Evolutionary conservation across 64 coral and sea anemone species (phyloP), one percentile per base, ranked within the genome.

Genomic region (Montipora foliosa): DNA sequence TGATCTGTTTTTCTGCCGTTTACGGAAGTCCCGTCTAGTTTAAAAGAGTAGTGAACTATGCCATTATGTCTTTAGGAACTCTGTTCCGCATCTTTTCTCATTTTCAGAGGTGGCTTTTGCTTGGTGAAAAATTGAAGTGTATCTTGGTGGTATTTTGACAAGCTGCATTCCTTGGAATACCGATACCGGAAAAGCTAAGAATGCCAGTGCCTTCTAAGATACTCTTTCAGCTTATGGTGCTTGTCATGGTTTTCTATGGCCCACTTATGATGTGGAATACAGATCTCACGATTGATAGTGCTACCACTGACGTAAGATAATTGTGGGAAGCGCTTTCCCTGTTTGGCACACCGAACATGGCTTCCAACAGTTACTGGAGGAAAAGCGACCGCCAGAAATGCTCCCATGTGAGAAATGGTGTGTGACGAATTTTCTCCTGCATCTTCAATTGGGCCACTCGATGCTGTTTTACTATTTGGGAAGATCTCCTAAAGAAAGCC

Each of bases 111-210:
- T 2, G 59, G 59, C 14, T 8, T 61, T 61, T 61, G 8, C 14
- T 61, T 15, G 59, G 59, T 10, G 59, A 60, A 83, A 45, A 88
- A 75, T 51, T 22, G 37, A 20, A 89, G 72, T 5, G 87, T 74
- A 53, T 78, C 72, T 46, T 89, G 71, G 78, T 91, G 89, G 78
- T 60, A 91, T 11, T 91, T 81, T 5, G 89, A 91, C 9, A 20
- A 25, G 67, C 60, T 53, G 47, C 55, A 78, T 47, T 91, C 89
- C 46, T 91, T 16, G 5, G 29, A 61, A 61, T 61, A 6, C 58
- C 60, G 8, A 91, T 11, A 8, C 89, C 89, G 1, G 57, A 67
- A 61, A 91, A 91, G 1, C 52, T n/a, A 9, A 91, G 17, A n/a
- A 9, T 81, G 25, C 77, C 89, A 4, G 61, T 91, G 14, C 84